Evolutionary conservation across 92 coral and sea anemone species (phyloP), one percentile per base, ranked within the genome.

Genomic region (Meandrina meandrites): DNA sequence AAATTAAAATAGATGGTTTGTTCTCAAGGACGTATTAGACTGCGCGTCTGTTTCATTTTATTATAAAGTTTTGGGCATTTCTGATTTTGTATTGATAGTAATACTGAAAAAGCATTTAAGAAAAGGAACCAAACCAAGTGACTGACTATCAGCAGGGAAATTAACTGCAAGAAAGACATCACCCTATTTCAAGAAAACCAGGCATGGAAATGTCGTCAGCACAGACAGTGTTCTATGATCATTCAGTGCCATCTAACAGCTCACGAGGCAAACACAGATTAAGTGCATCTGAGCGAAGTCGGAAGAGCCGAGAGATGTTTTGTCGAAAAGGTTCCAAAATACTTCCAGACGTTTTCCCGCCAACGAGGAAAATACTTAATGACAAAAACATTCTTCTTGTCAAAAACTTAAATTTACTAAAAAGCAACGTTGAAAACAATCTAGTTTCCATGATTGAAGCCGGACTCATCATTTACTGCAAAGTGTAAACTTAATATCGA

Each of bases 221-320:
- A 22, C 87, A 84, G 24, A 74, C 56, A 28, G 67, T 75, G 71
- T 84, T 60, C 73, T 36, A 27, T 74, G 54, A 51, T 37, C 56
- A 74, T n/a, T 27, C 42, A 27, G 60, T 35, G 22, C 17, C 78
- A 18, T 36, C 57, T 36, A 45, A 64, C 85, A 74, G 30, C 56
- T 32, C 80, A 27, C 80, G 87, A 17, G 80, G 64, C 6, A 84
- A 74, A 74, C 77, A 79, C 28, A 84, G 73, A 74, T 74, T 84
- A 17, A 74, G 87, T n/a, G 50, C 13, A 31, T 78, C 80, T 24
- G 82, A 78, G 76, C 62, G 88, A 9, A 42, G 76, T 1, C 74
- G 66, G 51, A 85, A 34, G n/a, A 62, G 81, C 28, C 69, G 81
- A 21, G 88, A 85, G 76, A 34, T 72, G 50, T 83, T 83, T 83